phyloP scores from a whole-genome alignment of 2,113 vertebrate species.

The Neodon shergylaensis region DNA sequence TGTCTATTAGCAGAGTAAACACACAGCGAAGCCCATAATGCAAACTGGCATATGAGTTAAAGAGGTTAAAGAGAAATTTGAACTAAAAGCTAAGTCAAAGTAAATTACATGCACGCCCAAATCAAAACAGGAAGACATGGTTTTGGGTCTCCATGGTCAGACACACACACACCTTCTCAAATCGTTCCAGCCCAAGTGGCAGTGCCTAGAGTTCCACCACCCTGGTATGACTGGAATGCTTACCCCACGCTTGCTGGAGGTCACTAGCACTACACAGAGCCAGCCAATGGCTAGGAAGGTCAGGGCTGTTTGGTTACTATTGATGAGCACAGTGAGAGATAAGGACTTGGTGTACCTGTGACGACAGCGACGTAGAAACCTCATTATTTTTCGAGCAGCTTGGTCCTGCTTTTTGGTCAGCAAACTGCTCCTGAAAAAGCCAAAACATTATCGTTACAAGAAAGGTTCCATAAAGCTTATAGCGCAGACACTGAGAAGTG shows the following conservation, averaged over 20 bases:
- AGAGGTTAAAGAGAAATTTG: neutral
- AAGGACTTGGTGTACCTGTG: slow-evolving; percentile 90
- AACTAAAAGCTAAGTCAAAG: neutral
- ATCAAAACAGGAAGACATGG: neutral
- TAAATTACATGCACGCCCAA: neutral
- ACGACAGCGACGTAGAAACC: slow-evolving; percentile 98
- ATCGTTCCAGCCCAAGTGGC: rapidly evolving
- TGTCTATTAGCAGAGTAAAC: neutral
- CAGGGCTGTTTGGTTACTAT: neutral
- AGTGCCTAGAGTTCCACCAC: neutral
- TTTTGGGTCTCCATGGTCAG: rapidly evolving
- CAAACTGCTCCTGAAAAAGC: slow-evolving; percentile 93
- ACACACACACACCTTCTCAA: neutral
- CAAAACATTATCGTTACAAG: neutral
- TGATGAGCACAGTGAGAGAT: neutral
- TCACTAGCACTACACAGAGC: neutral
- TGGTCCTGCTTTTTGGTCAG: slow-evolving; percentile 99
- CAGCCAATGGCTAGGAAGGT: neutral
- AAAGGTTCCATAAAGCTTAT: neutral
- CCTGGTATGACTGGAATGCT: neutral
- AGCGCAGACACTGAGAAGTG: neutral
- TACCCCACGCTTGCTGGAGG: neutral
- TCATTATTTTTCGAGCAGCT: slow-evolving; percentile 99
- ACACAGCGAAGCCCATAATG: neutral
- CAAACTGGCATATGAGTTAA: neutral